Evolutionary conservation across 2,113 vertebrate species (phyloP).

Genomic region (Corvus hawaiiensis): DNA sequence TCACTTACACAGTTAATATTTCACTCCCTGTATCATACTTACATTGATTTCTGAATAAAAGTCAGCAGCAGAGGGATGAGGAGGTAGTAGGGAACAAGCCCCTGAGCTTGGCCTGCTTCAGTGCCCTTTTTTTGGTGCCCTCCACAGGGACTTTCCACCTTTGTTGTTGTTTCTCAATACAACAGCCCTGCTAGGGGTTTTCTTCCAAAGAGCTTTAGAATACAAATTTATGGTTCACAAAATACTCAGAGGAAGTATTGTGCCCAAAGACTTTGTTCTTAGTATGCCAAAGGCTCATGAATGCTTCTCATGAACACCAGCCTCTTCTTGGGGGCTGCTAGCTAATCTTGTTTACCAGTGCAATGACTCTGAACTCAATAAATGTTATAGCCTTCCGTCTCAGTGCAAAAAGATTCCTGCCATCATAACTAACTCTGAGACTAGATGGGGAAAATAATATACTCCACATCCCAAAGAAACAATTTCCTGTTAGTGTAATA

Average conservation of each 20-base stretch:
- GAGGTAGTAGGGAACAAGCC: not conserved
- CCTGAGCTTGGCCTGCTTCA: not conserved
- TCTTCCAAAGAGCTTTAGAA: not conserved
- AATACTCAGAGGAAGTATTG: not conserved
- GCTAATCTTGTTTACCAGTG: not conserved
- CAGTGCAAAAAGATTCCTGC: not conserved
- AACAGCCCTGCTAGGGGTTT: not conserved
- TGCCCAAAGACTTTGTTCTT: not conserved
- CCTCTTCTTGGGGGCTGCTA: not conserved
- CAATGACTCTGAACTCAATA: not conserved
- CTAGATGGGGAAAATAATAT: not conserved
- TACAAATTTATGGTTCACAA: not conserved
- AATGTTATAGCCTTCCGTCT: not conserved
- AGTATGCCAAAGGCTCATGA: not conserved
- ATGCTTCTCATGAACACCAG: not conserved
- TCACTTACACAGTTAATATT: not conserved
- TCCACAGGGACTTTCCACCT: not conserved
- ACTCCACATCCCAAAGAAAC: not conserved
- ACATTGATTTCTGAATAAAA: not conserved
- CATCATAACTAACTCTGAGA: not conserved
- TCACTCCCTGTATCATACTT: not conserved
- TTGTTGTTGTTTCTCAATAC: not conserved
- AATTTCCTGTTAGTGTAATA: not conserved
- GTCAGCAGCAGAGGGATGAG: not conserved
- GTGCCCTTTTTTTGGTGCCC: rapidly evolving